Base-by-base conservation (phyloP, 2,113 vertebrate species). In the Entomyzon cyanotis region DNA sequence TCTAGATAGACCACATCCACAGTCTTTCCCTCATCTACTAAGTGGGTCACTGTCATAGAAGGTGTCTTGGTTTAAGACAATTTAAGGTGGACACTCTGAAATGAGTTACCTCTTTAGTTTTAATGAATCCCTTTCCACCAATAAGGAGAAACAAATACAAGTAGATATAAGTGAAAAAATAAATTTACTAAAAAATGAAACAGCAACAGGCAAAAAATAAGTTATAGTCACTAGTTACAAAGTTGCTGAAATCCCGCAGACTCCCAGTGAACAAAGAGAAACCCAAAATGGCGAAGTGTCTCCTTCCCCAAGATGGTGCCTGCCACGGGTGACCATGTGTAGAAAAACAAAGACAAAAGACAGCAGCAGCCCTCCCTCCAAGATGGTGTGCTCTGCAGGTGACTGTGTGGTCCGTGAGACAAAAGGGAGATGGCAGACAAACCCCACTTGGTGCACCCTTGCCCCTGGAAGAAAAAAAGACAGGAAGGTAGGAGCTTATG, bases 371-470 rank as follows among this genome's bases (percentile, higher is more conserved):
- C 31, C 39, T 64, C 60, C 37, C 39, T n/a, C 37, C 76, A 53
- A 64, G 31, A 53, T 42, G 37, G 19, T 0, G 1, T 28, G 31
- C 76, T 79, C 60, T 64, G 42, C 60, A 64, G 49, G 49, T 53
- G 39, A 28, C 15, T 53, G 18, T 52, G 37, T 44, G 25, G 47
- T 42, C 47, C 44, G 39, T 65, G 49, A 53, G 49, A 65, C 60
- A 55, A 64, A 79, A 53, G 25, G 49, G 60, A 65, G 31, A 44
- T 39, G 49, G 31, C 31, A 65, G 60, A 35, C 60, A 53, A 44
- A 64, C 39, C 60, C 31, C 0, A 1, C 37, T 53, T 1, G 0
- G 37, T 1, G 1, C 15, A 79, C 39, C 39, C 31, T 79, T 79
- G 37, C 37, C 37, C 37, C 37, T 37, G 37, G 37, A 37, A 37